Base-by-base conservation (phyloP, 1,140 invertebrate genomes). In the Leptoteleia sp. region DNA sequence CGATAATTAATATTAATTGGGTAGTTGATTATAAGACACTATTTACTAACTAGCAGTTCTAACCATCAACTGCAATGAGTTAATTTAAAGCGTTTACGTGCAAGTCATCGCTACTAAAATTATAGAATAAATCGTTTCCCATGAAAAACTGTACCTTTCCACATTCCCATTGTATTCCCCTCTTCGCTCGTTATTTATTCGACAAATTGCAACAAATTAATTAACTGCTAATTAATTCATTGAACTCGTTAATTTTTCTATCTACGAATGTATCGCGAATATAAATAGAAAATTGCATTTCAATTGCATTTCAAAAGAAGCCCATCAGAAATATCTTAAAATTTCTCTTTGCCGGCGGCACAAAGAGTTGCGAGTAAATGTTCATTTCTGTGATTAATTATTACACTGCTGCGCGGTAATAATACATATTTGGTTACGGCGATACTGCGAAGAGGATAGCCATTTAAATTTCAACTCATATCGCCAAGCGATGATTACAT, bases 401-500 rank as follows among this genome's bases (percentile, higher is more conserved):
- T 61, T 37, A 47, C 29, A 61, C 11, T 25, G 43, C 27, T 47
- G 22, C n/a, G 11, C 6, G 12, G 31, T 37, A 43, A 54, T 35
- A 35, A 52, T 19, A 25, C 40, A 25, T 22, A 35, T 54, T 40
- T 11, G 47, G 19, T 50, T 48, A 62, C 48, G 54, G 48, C 35
- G 15, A 67, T 54, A 22, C n/a, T 29, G 25, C 50, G 22, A 52
- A 62, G 19, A 29, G 16, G 31, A 45, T 57, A 29, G 22, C 54
- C 45, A 62, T 73, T 73, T 57, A 48, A 64, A 57, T 48, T 57
- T 65, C 13, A 16, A 40, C 50, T 73, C 17, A 22, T 64, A 55
- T 64, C 43, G n/a, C 19, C 25, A 75, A 75, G 25, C 35, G 25
- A 27, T 37, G 37, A 75, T 75, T 65, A 38, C 52, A 22, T 17